Evolutionary conservation across 2,113 vertebrate species (phyloP), one percentile per base, ranked within the genome.

Genomic region (Corythaixoides concolor): DNA sequence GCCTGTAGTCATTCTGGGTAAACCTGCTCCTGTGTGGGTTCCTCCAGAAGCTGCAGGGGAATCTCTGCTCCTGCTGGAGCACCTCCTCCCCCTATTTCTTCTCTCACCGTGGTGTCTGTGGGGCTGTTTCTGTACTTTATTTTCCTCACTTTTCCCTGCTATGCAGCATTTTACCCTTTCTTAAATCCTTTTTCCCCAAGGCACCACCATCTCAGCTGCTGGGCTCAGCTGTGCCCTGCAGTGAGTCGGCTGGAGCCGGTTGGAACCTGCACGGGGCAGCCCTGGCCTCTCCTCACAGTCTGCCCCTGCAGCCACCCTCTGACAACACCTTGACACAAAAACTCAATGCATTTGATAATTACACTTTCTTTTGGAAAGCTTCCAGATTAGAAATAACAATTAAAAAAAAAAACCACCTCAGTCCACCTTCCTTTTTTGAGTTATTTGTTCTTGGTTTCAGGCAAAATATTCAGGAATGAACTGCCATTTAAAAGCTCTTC

Each of bases 161-260:
- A 32, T 20, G 23, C 32, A 43, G 23, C 8, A 28, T 89, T 62
- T 86, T 78, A 0, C 5, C 11, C 37, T 53, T 56, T 55, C 35
- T 45, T 45, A 60, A 8, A 52, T 7, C 21, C 5, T 1, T 5
- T 52, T 64, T 37, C 4, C 23, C 17, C 1, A 6, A 37, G 23
- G 22, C 0, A 0, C 7, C 9, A 4, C 15, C 0, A 8, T 3
- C 3, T 1, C 2, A 0, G 4, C 19, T 3, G 2, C 2, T 1
- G 8, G 21, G 37, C 62, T 24, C 16, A 26, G 39, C 6, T 0
- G 0, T 2, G 7, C 33, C 41, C 37, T 33, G 15, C 0, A 0
- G 8, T 10, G 39, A 6, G 15, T 2, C 0, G 2, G 11, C 3
- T 56, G 41, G 35, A 56, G 5, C 27, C 0, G 0, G 6, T 33